Base-by-base conservation (phyloP, 2,888 invertebrate species). In the Cartodere bifasciata region DNA sequence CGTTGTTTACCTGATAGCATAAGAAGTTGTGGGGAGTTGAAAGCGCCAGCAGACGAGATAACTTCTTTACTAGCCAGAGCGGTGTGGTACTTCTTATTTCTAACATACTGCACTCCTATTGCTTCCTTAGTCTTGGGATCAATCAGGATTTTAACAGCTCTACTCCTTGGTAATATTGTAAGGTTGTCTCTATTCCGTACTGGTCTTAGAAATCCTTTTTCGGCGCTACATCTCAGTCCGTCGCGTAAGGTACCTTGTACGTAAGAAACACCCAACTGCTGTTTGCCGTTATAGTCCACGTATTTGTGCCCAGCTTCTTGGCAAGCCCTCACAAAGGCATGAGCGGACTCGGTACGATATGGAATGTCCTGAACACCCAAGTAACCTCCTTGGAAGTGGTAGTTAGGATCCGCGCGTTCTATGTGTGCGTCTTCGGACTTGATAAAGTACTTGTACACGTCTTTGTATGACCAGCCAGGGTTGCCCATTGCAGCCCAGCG, bases 1-100 rank as follows among this genome's bases (percentile, higher is more conserved):
- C n/a, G n/a, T n/a, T n/a, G n/a, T n/a, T n/a, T 22, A 35, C 88
- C 88, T 4, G 87, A 87, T 4, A 94, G 56, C 84, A 92, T 85
- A 6, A 94, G 65, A 2, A 94, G 54, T 55, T 94, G 91, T 0
- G 92, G 88, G 0, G 87, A 82, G 47, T 84, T 85, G 39, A 94
- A 78, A 2, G 88, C 72, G 0, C 92, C 92, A 2, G 85, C 86
- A 9, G 83, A 78, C 10, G 92, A 48, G 31, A 92, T 81, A 0
- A 94, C 77, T 61, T 88, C 88, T 52, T 78, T 83, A 2, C 67
- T 67, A 0, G 79, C 83, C 25, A 53, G 58, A 1, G 72, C 72
- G 6, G 29, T 40, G 16, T 49, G 45, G 6, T 42, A 49, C 13
- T 44, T 39, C 12, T 62, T 62, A 10, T 72, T 64, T 31, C 72